phyloP scores from a whole-genome alignment of 2,113 vertebrate species.

The Isurus oxyrinchus region DNA sequence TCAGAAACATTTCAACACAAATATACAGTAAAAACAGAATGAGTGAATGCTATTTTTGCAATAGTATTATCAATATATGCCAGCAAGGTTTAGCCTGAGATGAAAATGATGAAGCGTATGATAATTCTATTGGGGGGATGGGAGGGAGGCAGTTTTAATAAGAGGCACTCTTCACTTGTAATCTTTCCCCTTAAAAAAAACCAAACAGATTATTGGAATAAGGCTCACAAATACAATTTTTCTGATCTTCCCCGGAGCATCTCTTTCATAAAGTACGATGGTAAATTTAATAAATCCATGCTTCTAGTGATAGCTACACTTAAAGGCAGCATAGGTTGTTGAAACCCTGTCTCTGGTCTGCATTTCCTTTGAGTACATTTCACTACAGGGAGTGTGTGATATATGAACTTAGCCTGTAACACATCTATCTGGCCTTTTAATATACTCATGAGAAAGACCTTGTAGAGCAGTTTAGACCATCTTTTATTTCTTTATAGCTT shows the following conservation, averaged over 20 bases:
- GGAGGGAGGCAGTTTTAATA: background rate
- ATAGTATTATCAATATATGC: background rate
- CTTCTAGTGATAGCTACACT: background rate
- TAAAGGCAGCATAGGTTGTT: background rate
- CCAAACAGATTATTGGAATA: background rate
- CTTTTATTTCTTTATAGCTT: background rate
- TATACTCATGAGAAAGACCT: background rate
- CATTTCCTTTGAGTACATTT: background rate
- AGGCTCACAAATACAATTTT: background rate
- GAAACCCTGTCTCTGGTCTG: background rate
- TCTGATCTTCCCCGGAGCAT: background rate
- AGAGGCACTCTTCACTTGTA: background rate
- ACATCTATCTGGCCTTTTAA: background rate
- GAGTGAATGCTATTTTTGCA: background rate
- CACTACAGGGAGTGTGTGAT: background rate
- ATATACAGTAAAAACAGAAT: background rate
- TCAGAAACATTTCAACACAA: background rate
- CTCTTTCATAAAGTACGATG: background rate
- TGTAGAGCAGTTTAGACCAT: background rate
- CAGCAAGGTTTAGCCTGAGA: background rate
- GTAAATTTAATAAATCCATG: background rate
- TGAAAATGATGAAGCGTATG: background rate
- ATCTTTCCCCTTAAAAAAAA: background rate
- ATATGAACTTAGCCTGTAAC: background rate
- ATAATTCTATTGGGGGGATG: background rate